Conservation (phyloP, 2,888 invertebrate genomes). For the Phyllotreta cruciferae region DNA sequence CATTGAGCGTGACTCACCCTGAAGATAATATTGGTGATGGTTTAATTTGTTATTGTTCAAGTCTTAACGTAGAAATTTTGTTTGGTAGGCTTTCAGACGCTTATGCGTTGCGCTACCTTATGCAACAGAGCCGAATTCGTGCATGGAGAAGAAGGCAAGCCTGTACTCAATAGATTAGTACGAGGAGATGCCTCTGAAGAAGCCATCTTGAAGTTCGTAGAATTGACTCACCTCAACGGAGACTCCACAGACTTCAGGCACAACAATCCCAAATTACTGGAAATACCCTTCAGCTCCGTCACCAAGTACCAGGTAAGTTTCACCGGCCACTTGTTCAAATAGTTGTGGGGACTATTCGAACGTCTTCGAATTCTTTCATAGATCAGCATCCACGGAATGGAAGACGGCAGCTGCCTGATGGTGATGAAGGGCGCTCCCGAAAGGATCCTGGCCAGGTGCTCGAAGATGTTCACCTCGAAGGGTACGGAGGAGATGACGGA, state of each 20-base stretch:
- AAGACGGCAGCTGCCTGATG: slow-evolving; percentile 64
- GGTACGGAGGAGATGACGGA: slow-evolving; percentile 64
- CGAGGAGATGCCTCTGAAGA: slow-evolving; percentile 76
- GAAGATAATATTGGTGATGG: too few relatives aligned
- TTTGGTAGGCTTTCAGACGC: slow-evolving; percentile 47
- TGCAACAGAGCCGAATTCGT: slow-evolving; percentile 77
- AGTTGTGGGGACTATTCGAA: too few relatives aligned
- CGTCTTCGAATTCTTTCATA: too few relatives aligned
- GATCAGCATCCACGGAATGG: slow-evolving; percentile 70
- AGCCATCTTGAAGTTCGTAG: slow-evolving; percentile 73
- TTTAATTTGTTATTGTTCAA: too few relatives aligned
- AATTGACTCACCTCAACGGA: slow-evolving; percentile 60
- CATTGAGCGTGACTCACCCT: too few relatives aligned
- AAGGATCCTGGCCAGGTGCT: slow-evolving; percentile 72
- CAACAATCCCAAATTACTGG: slow-evolving; percentile 65
- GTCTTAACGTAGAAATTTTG: too few relatives aligned
- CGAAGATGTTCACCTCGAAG: slow-evolving; percentile 66
- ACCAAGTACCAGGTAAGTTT: slow-evolving; percentile 70
- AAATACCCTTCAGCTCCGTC: slow-evolving; percentile 73
- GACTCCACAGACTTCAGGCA: slow-evolving; percentile 54
- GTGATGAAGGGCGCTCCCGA: slow-evolving; percentile 83
- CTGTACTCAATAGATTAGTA: slow-evolving; percentile 65
- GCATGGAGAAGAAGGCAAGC: slow-evolving; percentile 51
- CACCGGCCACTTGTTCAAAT: too few relatives aligned
- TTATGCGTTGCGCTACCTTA: slow-evolving; percentile 66